These are phyloP conservation scores for Ictalurus furcatus DNA, from an alignment of 2,113 vertebrate genomes.

Conservation along the genomic window DNA sequence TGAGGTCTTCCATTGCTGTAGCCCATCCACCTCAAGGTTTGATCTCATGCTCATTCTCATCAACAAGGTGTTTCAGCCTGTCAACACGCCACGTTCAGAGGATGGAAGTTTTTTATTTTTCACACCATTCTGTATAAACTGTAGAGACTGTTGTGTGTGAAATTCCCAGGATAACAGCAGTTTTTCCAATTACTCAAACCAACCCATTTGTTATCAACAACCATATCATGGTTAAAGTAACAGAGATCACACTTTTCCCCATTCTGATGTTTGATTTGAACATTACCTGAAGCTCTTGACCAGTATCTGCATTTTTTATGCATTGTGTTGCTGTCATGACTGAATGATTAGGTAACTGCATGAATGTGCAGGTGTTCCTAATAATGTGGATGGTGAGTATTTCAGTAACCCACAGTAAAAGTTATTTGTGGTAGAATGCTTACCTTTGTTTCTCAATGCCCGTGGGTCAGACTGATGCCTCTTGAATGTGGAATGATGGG, in stretches of 20 bases:
- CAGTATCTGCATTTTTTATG: not conserved
- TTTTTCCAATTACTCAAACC: no score
- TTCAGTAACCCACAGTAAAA: not conserved
- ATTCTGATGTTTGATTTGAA: not conserved
- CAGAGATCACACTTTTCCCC: not conserved
- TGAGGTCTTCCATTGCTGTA: no score
- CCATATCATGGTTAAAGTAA: no score
- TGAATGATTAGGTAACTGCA: not conserved
- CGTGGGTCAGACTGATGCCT: constrained; percentile 78
- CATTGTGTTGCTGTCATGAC: not conserved
- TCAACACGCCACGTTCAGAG: no score
- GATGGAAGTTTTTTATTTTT: no score
- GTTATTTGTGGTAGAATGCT: constrained; percentile 46
- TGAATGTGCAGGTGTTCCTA: not conserved
- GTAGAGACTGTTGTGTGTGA: not conserved
- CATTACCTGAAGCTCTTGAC: not conserved
- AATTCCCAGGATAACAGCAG: not conserved
- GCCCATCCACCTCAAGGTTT: no score
- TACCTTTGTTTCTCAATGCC: constrained; percentile 78
- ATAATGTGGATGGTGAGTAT: not conserved
- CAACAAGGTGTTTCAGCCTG: no score
- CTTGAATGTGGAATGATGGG: constrained; percentile 71
- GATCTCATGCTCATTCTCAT: no score
- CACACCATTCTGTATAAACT: not conserved
- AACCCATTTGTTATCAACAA: no score